These are phyloP conservation scores for Pholis gunnellus DNA, from an alignment of 2,113 vertebrate genomes.

Conservation along the genomic window DNA sequence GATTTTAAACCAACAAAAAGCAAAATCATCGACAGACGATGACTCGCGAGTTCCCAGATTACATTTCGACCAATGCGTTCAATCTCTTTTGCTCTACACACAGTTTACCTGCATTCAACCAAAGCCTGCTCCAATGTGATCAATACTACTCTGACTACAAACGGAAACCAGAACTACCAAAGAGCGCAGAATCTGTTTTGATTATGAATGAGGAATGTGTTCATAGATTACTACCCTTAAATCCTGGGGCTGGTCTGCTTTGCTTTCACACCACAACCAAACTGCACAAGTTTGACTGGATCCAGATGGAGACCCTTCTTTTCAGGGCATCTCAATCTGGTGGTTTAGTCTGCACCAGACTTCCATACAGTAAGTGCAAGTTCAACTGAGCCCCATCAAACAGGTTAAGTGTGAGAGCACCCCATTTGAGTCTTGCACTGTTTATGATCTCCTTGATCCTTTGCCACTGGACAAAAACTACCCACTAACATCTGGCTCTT, in stretches of 20 bases:
- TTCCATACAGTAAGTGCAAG: neutral
- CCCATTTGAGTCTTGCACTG: neutral
- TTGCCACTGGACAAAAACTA: neutral
- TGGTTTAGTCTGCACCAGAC: neutral
- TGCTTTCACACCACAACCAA: neutral
- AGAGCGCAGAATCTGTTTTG: neutral
- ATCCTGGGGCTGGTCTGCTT: neutral
- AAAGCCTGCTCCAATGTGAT: neutral
- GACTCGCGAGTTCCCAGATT: no score
- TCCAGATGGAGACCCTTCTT: neutral
- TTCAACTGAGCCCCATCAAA: neutral
- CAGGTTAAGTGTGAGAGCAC: neutral
- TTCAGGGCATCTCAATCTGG: neutral
- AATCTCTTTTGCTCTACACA: neutral
- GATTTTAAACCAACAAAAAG: neutral
- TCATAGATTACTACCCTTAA: neutral
- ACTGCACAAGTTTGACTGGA: neutral
- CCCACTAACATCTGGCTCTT: no score
- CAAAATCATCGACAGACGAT: no score
- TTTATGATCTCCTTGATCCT: neutral
- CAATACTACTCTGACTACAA: neutral
- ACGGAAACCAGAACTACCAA: neutral
- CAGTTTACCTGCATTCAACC: neutral
- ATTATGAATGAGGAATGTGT: no score
- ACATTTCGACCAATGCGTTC: no score